Evolutionary conservation across 2,797 vertebrate genomes (phyloP).

Genomic region (Pseudopleuronectes americanus): DNA sequence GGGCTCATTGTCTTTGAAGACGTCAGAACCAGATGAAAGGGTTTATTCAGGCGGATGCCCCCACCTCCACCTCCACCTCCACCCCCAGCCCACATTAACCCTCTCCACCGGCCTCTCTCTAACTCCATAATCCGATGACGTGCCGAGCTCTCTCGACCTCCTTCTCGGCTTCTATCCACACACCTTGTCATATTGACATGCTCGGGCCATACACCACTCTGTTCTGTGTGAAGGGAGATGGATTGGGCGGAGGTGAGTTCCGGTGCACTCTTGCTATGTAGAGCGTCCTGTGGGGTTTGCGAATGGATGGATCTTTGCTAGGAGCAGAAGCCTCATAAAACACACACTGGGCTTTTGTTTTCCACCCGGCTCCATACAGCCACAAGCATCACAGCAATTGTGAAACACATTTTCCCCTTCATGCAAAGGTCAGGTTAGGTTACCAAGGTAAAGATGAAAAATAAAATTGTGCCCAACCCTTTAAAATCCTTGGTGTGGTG

Average conservation of each 20-base stretch:
- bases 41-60: conserved; percentile 58
- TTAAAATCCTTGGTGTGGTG: too few relatives aligned
- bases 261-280: conserved; percentile 67
- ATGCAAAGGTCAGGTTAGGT: too few relatives aligned
- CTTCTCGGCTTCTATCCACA: conserved; percentile 36
- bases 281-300: conserved; percentile 56
- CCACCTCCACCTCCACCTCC: conserved; percentile 26
- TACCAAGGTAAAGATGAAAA: too few relatives aligned
- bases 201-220: conserved; percentile 58
- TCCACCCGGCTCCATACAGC: conserved; percentile 22
- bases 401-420: too few relatives aligned
- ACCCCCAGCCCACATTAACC: conserved; percentile 47
- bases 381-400: neutral
- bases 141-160: conserved; percentile 34
- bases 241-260: conserved; percentile 72
- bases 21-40: conserved; percentile 81
- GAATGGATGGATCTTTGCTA: conserved; percentile 55
- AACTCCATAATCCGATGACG: conserved; percentile 55
- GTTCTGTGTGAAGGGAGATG: conserved; percentile 74
- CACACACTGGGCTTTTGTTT: conserved; percentile 28
- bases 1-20: conserved; percentile 84
- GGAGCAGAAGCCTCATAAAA: conserved; percentile 27
- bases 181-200: conserved; percentile 70
- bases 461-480: too few relatives aligned
- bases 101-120: conserved; percentile 52